Evolutionary conservation across 2,888 invertebrate genomes (phyloP).

Genomic region (Aphidoletes aphidimyza): DNA sequence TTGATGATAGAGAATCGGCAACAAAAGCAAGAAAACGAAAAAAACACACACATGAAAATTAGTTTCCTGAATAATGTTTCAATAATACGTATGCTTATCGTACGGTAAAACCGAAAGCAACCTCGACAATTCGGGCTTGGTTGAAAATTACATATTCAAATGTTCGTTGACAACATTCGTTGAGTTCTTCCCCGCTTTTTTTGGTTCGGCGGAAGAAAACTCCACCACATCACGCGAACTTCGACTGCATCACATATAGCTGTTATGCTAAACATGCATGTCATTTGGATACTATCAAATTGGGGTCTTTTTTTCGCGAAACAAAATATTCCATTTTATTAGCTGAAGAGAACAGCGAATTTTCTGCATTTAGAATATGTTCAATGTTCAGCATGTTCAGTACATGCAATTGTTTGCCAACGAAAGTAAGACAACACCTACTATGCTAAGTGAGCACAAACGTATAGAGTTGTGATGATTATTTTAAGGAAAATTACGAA

Average conservation of each 20-base stretch:
- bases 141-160: constrained; percentile 27
- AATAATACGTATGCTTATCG: constrained; percentile 16
- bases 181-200: no score
- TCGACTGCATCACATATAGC: neutral
- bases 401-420: neutral
- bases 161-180: constrained; percentile 31
- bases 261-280: no score
- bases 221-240: neutral
- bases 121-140: neutral
- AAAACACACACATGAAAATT: constrained; percentile 19
- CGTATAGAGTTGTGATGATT: neutral
- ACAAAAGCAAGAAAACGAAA: neutral
- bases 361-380: neutral
- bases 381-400: neutral
- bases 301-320: neutral
- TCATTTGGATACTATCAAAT: neutral
- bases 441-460: neutral
- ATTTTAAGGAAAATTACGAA: constrained; percentile 26
- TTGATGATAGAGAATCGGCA: neutral
- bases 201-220: neutral
- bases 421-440: neutral
- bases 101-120: neutral
- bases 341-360: no score
- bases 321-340: constrained; percentile 8
- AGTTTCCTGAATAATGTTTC: constrained; percentile 43